Evolutionary conservation across 2,888 invertebrate genomes (phyloP).

Genomic region (Carpatolechia fugitivella): DNA sequence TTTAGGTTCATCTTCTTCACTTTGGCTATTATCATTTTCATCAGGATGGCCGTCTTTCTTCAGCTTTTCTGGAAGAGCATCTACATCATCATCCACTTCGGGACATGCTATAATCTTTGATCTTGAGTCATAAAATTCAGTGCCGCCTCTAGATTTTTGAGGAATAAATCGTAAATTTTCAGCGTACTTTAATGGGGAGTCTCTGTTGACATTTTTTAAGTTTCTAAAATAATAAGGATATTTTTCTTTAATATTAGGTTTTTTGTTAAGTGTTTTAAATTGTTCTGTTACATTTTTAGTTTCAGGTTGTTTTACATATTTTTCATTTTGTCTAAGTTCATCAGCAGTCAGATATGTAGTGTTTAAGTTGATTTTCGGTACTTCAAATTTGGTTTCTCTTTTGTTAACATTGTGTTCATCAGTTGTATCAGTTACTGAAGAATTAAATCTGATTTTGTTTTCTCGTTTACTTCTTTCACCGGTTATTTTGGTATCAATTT

Average conservation of each 20-base stretch:
- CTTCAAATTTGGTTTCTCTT: constrained; percentile 46
- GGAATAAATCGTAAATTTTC: constrained; percentile 82
- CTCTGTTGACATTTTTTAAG: constrained; percentile 53
- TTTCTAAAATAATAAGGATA: constrained; percentile 83
- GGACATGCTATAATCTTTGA: constrained; percentile 64
- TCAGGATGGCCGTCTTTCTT: constrained; percentile 53
- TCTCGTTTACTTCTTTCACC: constrained; percentile 3
- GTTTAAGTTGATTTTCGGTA: constrained; percentile 54
- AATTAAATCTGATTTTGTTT: constrained; percentile 2
- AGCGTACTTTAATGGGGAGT: constrained; percentile 84
- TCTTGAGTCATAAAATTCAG: constrained; percentile 85
- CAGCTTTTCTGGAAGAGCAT: constrained; percentile 76
- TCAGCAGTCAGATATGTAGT: constrained; percentile 47
- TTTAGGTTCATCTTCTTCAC: constrained; percentile 41
- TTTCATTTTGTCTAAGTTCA: constrained; percentile 39
- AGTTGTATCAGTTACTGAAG: constrained; percentile 2
- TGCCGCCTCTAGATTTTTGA: constrained; percentile 80
- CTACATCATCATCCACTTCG: constrained; percentile 74
- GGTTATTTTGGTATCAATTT: neutral
- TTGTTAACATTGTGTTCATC: constrained; percentile 46
- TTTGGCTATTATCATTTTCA: constrained; percentile 48
- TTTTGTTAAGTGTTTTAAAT: constrained; percentile 6
- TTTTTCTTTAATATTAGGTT: constrained; percentile 56
- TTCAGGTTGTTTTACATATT: constrained; percentile 32
- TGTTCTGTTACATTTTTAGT: too few species aligned